Percentiles rank a stretch among this genome's conserved stretches.
Conservation (phyloP, 2,113 vertebrate species). For the Propithecus coquereli region DNA sequence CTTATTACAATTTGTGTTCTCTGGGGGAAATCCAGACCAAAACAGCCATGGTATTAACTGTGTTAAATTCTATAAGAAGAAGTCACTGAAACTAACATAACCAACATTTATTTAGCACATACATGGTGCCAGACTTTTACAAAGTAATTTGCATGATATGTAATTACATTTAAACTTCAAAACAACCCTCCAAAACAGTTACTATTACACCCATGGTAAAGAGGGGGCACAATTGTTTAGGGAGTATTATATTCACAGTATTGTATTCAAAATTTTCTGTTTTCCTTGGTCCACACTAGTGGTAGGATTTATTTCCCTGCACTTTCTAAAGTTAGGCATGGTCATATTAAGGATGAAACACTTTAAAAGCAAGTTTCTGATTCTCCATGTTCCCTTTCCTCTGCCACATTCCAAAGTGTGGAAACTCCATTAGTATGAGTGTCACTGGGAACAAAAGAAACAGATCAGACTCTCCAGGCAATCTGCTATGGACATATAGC, state of each 20-base stretch:
- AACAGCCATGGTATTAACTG: not conserved
- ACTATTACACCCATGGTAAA: not conserved
- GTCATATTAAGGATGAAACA: not conserved
- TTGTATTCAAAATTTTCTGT: not conserved
- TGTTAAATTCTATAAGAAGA: not conserved
- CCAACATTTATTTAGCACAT: not conserved
- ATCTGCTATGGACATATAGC: not conserved
- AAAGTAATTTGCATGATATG: not conserved
- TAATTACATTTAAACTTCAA: not conserved
- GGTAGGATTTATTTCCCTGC: not conserved
- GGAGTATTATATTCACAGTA: not conserved
- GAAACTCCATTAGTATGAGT: not conserved
- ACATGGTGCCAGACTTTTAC: not conserved
- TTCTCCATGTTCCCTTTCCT: not conserved
- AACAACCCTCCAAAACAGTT: not conserved
- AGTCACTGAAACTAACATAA: not conserved
- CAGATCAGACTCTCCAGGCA: not conserved
- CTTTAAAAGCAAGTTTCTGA: not conserved
- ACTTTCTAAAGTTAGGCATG: not conserved
- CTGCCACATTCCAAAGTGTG: not conserved
- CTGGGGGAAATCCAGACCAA: not conserved
- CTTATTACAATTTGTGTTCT: not conserved
- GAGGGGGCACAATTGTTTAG: rapidly evolving
- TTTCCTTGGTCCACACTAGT: not conserved
- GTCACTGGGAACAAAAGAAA: not conserved